Percentiles rank a stretch among this genome's conserved stretches.
Evolutionary conservation across 2,888 invertebrate species (phyloP).

Genomic region (Mamestra brassicae): DNA sequence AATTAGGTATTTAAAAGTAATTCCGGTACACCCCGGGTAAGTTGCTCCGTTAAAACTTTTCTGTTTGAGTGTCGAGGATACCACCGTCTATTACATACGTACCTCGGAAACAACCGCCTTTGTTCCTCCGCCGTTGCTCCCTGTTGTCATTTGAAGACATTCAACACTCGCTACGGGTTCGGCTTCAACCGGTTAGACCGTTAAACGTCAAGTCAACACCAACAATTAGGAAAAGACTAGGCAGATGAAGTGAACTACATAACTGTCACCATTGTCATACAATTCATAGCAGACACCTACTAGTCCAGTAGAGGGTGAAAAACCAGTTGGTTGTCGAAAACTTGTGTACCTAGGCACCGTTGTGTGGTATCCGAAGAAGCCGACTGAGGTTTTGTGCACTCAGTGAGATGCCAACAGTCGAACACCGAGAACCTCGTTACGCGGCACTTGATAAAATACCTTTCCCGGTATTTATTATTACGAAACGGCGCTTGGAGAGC

Average conservation of each 20-base stretch:
- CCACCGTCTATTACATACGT: not conserved
- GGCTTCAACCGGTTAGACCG: not conserved
- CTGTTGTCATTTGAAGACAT: too few relatives aligned
- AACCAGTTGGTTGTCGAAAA: not conserved
- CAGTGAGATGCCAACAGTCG: constrained; percentile 9
- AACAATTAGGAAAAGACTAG: not conserved
- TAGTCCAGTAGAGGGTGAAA: not conserved
- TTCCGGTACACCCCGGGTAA: not conserved
- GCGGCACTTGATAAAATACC: constrained; percentile 73
- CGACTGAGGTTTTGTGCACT: constrained; percentile 5
- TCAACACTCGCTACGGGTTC: too few relatives aligned
- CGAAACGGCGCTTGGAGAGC: constrained; percentile 70
- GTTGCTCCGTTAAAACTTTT: not conserved
- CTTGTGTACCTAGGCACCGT: not conserved
- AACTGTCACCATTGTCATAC: not conserved
- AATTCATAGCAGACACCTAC: too few relatives aligned
- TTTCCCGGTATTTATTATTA: constrained; percentile 76
- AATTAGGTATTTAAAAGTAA: not conserved
- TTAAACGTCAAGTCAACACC: not conserved
- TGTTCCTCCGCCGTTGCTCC: not conserved
- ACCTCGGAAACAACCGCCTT: not conserved
- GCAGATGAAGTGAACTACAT: not conserved
- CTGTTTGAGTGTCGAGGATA: not conserved
- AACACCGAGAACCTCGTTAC: constrained; percentile 62
- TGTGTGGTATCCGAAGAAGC: not conserved